Evolutionary conservation across 1,140 invertebrate genomes (phyloP), one percentile per base, ranked within the genome.

Genomic region (Achatina immaculata): DNA sequence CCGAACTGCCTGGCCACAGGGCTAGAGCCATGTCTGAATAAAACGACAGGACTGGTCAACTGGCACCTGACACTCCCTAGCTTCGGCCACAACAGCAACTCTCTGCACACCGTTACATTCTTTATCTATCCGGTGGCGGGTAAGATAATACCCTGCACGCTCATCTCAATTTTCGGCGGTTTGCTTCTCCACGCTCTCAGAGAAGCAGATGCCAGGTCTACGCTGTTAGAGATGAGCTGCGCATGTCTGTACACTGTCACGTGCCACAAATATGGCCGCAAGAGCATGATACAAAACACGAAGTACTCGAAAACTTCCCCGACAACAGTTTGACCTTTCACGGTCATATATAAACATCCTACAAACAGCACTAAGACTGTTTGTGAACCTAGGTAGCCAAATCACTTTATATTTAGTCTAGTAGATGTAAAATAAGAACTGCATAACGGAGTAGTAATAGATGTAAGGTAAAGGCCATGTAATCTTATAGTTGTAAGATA

Each of bases 1-100:
- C 96, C 96, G 9, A 95, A 94, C 68, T 96, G 94, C 90, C 91
- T 95, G 40, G 65, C 86, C 6, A 88, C 84, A 2, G 83, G 83
- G 43, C 81, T 90, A 0, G 69, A 80, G 19, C 73, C 78, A 1
- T 48, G 24, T 31, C 45, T 68, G 34, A 55, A 74, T 36, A 55
- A 80, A 71, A 71, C 68, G 14, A 77, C 75, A 34, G 82, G 80
- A 16, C 40, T 45, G 1, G 28, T 34, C 45, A 69, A 83, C 51
- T 87, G 83, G 78, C 69, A 82, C 14, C 80, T 88, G 2, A 77
- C 82, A 21, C 42, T 68, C 21, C 81, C 85, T 16, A 77, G 72
- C 14, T 80, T 88, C 7, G 84, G 83, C 24, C n/a, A 66, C 21
- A 72, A 86, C 36, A 72, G 81, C 14, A 74, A 82, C 19, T 73